Evolutionary conservation across 2,888 invertebrate genomes (phyloP).

Genomic region (Spialia ferax): DNA sequence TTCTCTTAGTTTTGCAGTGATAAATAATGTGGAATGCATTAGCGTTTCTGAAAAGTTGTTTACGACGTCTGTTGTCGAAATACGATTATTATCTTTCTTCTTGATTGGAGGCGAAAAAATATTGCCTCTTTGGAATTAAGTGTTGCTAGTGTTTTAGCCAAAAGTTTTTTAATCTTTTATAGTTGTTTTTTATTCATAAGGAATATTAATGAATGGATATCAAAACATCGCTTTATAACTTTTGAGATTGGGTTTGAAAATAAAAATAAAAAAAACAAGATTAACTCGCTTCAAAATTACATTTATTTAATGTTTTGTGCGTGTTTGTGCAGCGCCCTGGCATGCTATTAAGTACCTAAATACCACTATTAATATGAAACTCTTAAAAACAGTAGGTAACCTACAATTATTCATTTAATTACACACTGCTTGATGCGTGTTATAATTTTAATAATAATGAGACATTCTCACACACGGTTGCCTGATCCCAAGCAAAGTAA

Average conservation of each 20-base stretch:
- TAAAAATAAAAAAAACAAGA: no score
- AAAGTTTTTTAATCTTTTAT: neutral
- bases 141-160: neutral
- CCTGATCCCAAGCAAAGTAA: no score
- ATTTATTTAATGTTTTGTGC: neutral
- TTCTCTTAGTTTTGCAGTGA: constrained; percentile 3
- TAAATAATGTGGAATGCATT: constrained; percentile 34
- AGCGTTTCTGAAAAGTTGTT: constrained; percentile 29
- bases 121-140: neutral
- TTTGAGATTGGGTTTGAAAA: neutral
- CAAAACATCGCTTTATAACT: neutral
- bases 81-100: constrained; percentile 3
- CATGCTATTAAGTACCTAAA: no score
- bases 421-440: no score
- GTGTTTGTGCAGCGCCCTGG: no score
- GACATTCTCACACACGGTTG: no score
- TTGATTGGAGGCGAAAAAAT: constrained; percentile 1
- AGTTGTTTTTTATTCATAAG: neutral
- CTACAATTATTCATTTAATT: no score
- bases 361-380: no score
- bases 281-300: no score
- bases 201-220: neutral
- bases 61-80: constrained; percentile 21
- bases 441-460: no score
- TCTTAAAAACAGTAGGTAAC: no score